Percentiles rank a stretch among this genome's conserved stretches.
Conservation (phyloP, 53 echinoderm and acorn worm genomes). For the Paracentrotus lividus region DNA sequence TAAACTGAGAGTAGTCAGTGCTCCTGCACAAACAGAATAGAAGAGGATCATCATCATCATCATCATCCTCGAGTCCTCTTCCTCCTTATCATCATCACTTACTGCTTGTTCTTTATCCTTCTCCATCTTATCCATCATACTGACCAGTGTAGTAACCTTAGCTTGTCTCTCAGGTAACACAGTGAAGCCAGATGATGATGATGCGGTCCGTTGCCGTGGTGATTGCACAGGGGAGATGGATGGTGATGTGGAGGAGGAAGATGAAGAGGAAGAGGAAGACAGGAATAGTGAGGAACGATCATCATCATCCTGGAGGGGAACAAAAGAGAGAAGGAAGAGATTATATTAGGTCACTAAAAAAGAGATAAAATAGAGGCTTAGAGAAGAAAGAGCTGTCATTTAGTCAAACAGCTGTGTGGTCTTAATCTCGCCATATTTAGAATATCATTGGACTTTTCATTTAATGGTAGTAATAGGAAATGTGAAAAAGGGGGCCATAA, state of each 20-base stretch:
- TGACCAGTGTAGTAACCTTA: conserved; percentile 87
- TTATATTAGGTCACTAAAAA: too few species aligned
- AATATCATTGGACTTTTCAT: too few species aligned
- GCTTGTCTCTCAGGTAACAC: conserved; percentile 83
- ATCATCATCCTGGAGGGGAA: conserved; percentile 37
- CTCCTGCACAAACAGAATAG: conserved; percentile 90
- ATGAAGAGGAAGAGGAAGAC: conserved; percentile 3
- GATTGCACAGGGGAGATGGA: not conserved
- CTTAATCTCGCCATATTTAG: too few species aligned
- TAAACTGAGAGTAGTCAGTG: conserved; percentile 88
- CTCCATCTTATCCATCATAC: conserved; percentile 86
- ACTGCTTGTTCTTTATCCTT: conserved; percentile 73
- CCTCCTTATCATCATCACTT: conserved; percentile 77
- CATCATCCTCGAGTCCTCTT: conserved; percentile 65
- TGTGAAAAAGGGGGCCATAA: too few species aligned
- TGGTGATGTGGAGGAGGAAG: not conserved
- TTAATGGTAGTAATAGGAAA: too few species aligned
- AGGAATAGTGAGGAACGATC: conserved; percentile 26
- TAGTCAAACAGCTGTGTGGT: too few species aligned
- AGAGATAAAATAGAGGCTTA: too few species aligned
- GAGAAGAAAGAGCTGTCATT: too few species aligned
- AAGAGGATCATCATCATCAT: conserved; percentile 64
- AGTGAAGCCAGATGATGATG: not conserved
- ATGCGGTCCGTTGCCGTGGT: not conserved
- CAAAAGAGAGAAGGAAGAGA: too few species aligned